Conservation (phyloP, 2,797 vertebrate genomes). For the Dicrostonyx torquatus region DNA sequence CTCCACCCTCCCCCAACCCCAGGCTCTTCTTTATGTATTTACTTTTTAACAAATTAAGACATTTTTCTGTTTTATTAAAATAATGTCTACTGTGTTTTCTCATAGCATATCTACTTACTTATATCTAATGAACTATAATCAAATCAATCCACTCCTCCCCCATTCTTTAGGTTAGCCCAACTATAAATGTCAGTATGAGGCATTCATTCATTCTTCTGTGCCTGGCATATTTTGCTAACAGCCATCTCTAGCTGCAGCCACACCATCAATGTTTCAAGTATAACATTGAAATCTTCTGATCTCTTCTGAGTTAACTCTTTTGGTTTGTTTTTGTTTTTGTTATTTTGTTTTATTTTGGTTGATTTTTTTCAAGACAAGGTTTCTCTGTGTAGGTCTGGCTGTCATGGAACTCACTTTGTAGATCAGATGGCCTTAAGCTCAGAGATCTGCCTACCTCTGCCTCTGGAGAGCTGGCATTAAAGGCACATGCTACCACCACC, state of each 20-base stretch:
- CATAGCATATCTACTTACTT: neutral
- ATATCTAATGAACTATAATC: neutral
- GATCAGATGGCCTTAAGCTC: neutral
- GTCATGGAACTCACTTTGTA: neutral
- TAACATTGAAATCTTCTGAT: neutral
- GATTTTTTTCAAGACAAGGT: neutral
- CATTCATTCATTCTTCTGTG: neutral
- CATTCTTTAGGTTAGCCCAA: neutral
- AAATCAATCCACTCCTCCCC: neutral
- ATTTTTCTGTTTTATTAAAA: neutral
- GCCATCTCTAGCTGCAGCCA: neutral
- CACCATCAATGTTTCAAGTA: neutral
- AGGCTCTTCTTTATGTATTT: too few species aligned
- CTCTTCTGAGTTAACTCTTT: neutral
- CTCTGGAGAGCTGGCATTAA: neutral
- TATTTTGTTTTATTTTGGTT: neutral
- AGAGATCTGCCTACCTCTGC: neutral
- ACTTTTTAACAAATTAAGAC: neutral
- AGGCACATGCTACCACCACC: neutral
- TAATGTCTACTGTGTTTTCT: neutral
- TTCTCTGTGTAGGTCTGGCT: neutral
- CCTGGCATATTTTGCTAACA: neutral
- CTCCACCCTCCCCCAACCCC: too few species aligned
- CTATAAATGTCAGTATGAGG: neutral
- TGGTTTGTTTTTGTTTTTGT: neutral